A percentile compares a stretch with the other conserved stretches of the same genome.
Evolutionary conservation across 2,888 invertebrate species (phyloP).

Genomic region (Oscheius sp.): DNA sequence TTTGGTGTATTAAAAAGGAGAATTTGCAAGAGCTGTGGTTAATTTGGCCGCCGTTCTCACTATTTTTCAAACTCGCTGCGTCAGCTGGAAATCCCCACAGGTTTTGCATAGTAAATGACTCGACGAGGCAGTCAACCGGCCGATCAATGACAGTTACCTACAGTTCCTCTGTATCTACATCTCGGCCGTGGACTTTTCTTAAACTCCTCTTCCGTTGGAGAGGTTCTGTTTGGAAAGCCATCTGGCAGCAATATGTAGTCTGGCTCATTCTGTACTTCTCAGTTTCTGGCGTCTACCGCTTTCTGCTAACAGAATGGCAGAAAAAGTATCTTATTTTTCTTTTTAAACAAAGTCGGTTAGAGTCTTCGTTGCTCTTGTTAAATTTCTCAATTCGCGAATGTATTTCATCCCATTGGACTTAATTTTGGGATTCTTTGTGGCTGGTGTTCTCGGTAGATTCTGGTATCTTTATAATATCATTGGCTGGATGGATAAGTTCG

Average conservation of each 20-base stretch:
- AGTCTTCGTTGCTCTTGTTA: constrained; percentile 38
- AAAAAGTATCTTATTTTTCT: not conserved
- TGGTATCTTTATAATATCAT: constrained; percentile 56
- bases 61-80: too few species aligned
- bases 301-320: constrained; percentile 30
- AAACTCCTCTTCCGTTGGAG: constrained; percentile 52
- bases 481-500: constrained; percentile 60
- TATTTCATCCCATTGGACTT: constrained; percentile 51
- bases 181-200: constrained; percentile 56
- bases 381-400: constrained; percentile 41
- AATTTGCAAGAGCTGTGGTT: too few species aligned
- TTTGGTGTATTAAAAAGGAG: too few species aligned
- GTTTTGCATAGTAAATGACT: not conserved
- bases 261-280: constrained; percentile 55
- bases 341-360: constrained; percentile 11
- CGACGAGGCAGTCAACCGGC: not conserved
- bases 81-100: too few species aligned
- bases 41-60: too few species aligned
- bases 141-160: constrained; percentile 55
- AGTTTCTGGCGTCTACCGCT: constrained; percentile 53
- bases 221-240: constrained; percentile 64
- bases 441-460: constrained; percentile 55
- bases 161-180: constrained; percentile 55
- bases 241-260: constrained; percentile 58
- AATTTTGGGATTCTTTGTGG: constrained; percentile 63